Conservation (phyloP, 1,140 invertebrate species). For the Drosophila ambigua region DNA sequence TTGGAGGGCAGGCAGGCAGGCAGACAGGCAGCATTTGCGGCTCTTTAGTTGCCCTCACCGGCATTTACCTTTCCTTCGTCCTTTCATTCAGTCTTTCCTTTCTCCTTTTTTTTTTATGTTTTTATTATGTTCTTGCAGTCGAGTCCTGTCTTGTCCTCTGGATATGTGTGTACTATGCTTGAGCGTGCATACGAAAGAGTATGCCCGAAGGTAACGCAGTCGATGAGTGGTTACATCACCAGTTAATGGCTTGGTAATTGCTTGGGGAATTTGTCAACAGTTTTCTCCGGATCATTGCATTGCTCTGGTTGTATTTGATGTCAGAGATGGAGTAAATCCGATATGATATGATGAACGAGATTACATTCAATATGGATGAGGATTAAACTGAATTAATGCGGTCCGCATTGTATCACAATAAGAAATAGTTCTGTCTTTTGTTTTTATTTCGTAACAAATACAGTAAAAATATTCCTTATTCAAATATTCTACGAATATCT, state of each 20-base stretch:
- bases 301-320: constrained; percentile 5
- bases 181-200: not conserved
- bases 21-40: constrained; percentile 56
- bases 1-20: constrained; percentile 7
- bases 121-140: constrained; percentile 65
- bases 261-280: constrained; percentile 8
- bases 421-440: too few species aligned
- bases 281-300: constrained; percentile 2
- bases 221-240: constrained; percentile 47
- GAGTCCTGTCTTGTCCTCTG: constrained; percentile 31
- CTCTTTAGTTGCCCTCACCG: constrained; percentile 63
- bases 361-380: not conserved
- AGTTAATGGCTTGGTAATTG: constrained; percentile 42
- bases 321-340: not conserved
- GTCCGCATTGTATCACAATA: too few species aligned
- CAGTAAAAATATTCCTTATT: too few species aligned
- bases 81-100: constrained; percentile 9
- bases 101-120: constrained; percentile 65
- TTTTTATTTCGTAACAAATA: too few species aligned
- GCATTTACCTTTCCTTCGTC: constrained; percentile 59
- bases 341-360: too few species aligned
- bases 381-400: too few species aligned
- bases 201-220: constrained; percentile 5
- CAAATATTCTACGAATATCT: too few species aligned
- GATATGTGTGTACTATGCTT: constrained; percentile 1